These are phyloP conservation scores for Andrena camellia DNA, from an alignment of 2,888 invertebrate genomes.

Conservation along the genomic window DNA sequence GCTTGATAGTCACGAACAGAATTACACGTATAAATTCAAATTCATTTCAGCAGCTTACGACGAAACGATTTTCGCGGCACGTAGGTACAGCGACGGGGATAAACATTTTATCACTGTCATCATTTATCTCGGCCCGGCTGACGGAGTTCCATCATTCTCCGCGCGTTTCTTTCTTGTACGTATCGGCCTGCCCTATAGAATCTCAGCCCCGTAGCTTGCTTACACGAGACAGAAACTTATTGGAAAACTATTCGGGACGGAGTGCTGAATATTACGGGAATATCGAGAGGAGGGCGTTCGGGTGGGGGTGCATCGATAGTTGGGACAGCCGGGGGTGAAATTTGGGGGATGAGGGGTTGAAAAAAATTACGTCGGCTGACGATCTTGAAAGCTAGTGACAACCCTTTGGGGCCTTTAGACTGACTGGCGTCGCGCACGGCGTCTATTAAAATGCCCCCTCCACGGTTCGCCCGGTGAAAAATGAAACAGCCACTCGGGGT, in stretches of 20 bases:
- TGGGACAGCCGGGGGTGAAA: neutral
- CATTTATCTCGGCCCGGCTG: slow-evolving; percentile 51
- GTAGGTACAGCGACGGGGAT: slow-evolving; percentile 43
- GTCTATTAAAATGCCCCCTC: slow-evolving; percentile 67
- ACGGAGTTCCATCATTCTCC: slow-evolving; percentile 56
- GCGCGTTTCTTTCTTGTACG: slow-evolving; percentile 44
- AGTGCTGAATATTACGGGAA: slow-evolving; percentile 43
- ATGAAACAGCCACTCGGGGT: slow-evolving; percentile 50
- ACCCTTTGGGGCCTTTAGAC: slow-evolving; percentile 47
- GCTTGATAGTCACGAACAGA: slow-evolving; percentile 34
- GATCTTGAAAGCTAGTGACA: no score
- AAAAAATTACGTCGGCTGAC: neutral
- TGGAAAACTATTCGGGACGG: slow-evolving; percentile 57
- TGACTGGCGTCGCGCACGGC: slow-evolving; percentile 20
- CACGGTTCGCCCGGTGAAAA: slow-evolving; percentile 52
- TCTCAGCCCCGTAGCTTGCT: slow-evolving; percentile 24
- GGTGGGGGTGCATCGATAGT: slow-evolving; percentile 23
- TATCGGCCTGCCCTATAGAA: slow-evolving; percentile 47
- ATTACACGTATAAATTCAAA: slow-evolving; percentile 55
- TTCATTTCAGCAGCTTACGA: slow-evolving; percentile 29
- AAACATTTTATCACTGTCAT: slow-evolving; percentile 60
- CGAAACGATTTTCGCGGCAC: slow-evolving; percentile 45
- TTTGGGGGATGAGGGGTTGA: neutral
- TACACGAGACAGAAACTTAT: slow-evolving; percentile 52
- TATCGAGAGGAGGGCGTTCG: neutral